These are phyloP conservation scores for Hemicordylus capensis DNA, from an alignment of 2,113 vertebrate genomes.

Conservation along the genomic window DNA sequence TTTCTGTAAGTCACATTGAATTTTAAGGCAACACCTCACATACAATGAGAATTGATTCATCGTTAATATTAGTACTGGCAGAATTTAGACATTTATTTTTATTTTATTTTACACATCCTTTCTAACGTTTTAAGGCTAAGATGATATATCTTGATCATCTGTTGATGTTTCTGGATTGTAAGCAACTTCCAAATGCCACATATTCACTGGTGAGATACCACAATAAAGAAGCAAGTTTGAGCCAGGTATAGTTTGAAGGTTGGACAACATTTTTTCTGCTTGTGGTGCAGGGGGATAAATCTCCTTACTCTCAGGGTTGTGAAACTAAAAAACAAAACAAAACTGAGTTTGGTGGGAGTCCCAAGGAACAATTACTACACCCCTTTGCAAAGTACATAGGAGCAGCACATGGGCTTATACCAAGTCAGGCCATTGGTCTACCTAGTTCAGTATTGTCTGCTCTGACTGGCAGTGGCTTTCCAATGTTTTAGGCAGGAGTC, in stretches of 20 bases:
- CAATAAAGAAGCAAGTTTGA: no score
- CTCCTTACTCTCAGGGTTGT: background rate
- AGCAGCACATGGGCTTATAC: background rate
- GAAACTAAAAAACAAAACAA: background rate
- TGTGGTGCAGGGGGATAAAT: background rate
- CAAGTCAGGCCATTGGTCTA: no score
- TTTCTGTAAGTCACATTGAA: background rate
- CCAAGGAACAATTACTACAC: background rate
- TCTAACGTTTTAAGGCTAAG: background rate
- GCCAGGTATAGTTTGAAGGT: background rate
- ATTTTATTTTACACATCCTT: no score
- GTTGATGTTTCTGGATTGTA: no score
- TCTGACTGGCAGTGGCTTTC: no score
- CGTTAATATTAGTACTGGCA: background rate
- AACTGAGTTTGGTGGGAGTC: background rate
- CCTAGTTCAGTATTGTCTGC: no score
- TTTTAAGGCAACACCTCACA: background rate
- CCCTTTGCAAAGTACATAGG: background rate
- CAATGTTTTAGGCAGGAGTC: no score
- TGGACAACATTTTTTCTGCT: no score
- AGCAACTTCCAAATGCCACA: no score
- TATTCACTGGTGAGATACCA: no score
- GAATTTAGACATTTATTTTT: background rate
- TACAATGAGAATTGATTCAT: background rate
- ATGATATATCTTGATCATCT: no score